phyloP scores from a whole-genome alignment of 2,888 invertebrate genomes.

The Drosophila percnosoma region DNA sequence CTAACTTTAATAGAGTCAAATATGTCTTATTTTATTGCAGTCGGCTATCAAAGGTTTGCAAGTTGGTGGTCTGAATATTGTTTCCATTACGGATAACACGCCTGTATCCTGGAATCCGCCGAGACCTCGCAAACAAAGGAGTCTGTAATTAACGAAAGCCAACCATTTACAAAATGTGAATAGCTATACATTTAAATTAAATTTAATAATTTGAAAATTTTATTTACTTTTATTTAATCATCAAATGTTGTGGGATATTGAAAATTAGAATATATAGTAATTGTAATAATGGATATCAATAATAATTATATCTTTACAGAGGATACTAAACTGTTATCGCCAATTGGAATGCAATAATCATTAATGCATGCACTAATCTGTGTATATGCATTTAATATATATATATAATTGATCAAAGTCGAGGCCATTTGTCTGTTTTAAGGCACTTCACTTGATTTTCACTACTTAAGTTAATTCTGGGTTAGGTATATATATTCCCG shows the following conservation, averaged over 20 bases:
- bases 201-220: not conserved
- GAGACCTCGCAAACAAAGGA: conserved; percentile 92
- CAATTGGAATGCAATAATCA: not conserved
- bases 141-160: conserved; percentile 87
- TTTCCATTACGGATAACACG: conserved; percentile 97
- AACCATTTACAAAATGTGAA: not conserved
- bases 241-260: not conserved
- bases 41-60: conserved; percentile 96
- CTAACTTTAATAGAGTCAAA: not conserved
- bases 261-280: not conserved
- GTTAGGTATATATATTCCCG: not conserved
- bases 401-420: not conserved
- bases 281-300: not conserved
- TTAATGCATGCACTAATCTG: not conserved
- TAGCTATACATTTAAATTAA: conserved; percentile 21
- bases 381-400: not conserved
- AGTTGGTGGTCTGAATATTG: conserved; percentile 94
- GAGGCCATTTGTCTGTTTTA: not conserved
- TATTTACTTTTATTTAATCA: not conserved
- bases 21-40: conserved; percentile 86
- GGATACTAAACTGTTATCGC: not conserved
- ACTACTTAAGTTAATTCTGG: not conserved
- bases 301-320: not conserved
- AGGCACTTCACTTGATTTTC: not conserved
- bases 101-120: conserved; percentile 93